Conservation (phyloP, 2,888 invertebrate genomes). For the Heliconius hortense region DNA sequence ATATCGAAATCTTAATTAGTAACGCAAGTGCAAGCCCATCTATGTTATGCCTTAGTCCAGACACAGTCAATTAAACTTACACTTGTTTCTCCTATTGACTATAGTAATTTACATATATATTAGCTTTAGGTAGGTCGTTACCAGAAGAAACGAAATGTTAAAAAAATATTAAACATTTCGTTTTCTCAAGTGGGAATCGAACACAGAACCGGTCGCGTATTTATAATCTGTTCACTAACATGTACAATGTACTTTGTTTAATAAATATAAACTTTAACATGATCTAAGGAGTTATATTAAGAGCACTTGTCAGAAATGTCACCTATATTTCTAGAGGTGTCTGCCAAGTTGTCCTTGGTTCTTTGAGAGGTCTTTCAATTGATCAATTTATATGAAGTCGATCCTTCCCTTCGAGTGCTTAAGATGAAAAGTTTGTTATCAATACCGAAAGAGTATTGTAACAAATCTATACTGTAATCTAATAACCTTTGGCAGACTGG, state of each 20-base stretch:
- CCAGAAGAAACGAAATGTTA: no score
- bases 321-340: slow-evolving; percentile 33
- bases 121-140: no score
- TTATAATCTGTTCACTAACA: slow-evolving; percentile 1
- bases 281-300: slow-evolving; percentile 30
- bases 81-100: no score
- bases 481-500: slow-evolving; percentile 33
- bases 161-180: no score
- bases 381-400: slow-evolving; percentile 38
- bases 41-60: no score
- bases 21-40: no score
- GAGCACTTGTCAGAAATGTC: slow-evolving; percentile 34
- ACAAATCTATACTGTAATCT: slow-evolving; percentile 34
- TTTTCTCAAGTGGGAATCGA: no score
- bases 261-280: slow-evolving; percentile 1
- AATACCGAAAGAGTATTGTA: slow-evolving; percentile 33
- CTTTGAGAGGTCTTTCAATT: slow-evolving; percentile 34
- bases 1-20: no score
- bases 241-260: neutral
- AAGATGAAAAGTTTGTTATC: slow-evolving; percentile 36
- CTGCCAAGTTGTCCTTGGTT: slow-evolving; percentile 30
- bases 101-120: no score
- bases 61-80: no score
- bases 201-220: no score
- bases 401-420: slow-evolving; percentile 24